A percentile compares a stretch with the other conserved stretches of the same genome.
Evolutionary conservation across 2,113 vertebrate genomes (phyloP).

Genomic region (Papio anubis): DNA sequence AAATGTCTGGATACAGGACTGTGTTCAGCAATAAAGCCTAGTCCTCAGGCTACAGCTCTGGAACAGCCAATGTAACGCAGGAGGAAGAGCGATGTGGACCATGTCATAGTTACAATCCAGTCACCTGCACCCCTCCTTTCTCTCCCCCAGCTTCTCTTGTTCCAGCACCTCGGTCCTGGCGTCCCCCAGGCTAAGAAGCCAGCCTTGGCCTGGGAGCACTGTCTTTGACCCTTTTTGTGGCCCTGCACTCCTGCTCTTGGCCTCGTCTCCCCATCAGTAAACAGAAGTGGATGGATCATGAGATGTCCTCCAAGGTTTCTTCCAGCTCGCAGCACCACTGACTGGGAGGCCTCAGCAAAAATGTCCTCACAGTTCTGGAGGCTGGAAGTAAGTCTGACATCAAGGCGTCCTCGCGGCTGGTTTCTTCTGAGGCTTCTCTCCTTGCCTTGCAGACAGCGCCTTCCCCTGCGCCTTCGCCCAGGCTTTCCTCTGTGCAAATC

Average conservation of each 20-base stretch:
- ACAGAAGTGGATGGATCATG: not conserved
- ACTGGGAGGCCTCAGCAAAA: not conserved
- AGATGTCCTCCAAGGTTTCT: not conserved
- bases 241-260: not conserved
- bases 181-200: not conserved
- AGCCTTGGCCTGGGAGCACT: not conserved
- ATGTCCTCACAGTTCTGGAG: not conserved
- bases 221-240: not conserved
- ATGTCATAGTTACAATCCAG: no score
- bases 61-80: accelerated
- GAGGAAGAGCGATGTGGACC: not conserved
- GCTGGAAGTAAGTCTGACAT: not conserved
- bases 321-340: not conserved
- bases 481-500: not conserved
- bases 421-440: not conserved
- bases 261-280: not conserved
- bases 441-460: not conserved
- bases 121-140: not conserved
- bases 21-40: accelerated
- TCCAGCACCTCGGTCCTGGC: no score
- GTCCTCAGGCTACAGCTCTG: not conserved
- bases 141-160: no score
- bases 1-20: not conserved
- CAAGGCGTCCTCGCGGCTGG: not conserved
- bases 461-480: not conserved